Evolutionary conservation across 2,113 vertebrate species (phyloP).

Genomic region (Pachypanchax playfairii): DNA sequence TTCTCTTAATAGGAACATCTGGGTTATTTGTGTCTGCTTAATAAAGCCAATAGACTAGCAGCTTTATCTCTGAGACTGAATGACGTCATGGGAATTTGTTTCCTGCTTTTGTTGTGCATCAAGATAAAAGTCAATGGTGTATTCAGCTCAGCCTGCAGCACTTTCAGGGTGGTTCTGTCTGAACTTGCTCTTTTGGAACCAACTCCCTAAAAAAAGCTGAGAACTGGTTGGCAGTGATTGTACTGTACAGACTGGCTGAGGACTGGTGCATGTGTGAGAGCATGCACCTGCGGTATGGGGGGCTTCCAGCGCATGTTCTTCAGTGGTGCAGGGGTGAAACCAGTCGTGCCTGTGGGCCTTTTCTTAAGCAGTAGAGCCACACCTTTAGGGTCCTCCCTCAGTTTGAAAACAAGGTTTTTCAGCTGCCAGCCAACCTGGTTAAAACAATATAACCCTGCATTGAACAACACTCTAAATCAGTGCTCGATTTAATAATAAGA

Average conservation of each 20-base stretch:
- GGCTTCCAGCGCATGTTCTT: constrained; percentile 98
- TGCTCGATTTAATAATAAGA: not conserved
- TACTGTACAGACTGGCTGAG: constrained; percentile 7
- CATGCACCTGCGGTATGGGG: constrained; percentile 87
- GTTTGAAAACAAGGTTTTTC: constrained; percentile 91
- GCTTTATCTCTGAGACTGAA: constrained; percentile 22
- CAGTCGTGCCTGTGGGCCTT: constrained; percentile 88
- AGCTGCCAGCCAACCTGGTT: constrained; percentile 96
- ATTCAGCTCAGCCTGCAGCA: constrained; percentile 9
- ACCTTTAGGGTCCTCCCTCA: constrained; percentile 91
- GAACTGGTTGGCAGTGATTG: constrained; percentile 53
- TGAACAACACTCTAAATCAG: not conserved
- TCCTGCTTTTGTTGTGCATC: constrained; percentile 7
- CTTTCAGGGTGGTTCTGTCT: constrained; percentile 54
- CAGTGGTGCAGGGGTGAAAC: constrained; percentile 91
- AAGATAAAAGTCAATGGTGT: constrained; percentile 14
- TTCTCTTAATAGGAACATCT: constrained; percentile 7
- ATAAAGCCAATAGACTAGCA: constrained; percentile 15
- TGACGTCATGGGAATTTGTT: constrained; percentile 43
- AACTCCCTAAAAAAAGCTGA: constrained; percentile 62
- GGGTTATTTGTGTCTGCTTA: constrained; percentile 20
- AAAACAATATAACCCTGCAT: not conserved
- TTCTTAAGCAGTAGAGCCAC: constrained; percentile 93
- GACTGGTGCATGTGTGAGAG: constrained; percentile 2
- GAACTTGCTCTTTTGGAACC: constrained; percentile 54